Conservation (phyloP, 2,113 vertebrate genomes). For the Symphodus melops region DNA sequence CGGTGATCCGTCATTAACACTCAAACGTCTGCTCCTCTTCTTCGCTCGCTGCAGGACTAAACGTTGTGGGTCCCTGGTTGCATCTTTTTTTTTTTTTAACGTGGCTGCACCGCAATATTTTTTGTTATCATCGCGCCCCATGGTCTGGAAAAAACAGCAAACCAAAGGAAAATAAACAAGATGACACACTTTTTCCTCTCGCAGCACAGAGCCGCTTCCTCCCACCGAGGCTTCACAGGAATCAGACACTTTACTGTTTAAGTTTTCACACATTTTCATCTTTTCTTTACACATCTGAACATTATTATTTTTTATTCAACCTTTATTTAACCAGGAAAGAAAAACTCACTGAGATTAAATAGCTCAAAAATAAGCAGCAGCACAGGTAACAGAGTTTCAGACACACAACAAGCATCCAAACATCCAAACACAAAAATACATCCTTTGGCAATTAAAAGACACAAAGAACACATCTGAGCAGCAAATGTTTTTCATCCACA, state of each 20-base stretch:
- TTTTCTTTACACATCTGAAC: too few species aligned
- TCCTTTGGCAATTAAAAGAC: too few species aligned
- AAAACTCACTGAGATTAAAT: too few species aligned
- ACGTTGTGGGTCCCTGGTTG: constrained; percentile 64
- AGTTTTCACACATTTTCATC: background rate
- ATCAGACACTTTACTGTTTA: constrained; percentile 25
- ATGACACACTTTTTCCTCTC: constrained; percentile 73
- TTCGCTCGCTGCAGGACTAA: constrained; percentile 31
- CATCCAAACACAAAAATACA: too few species aligned
- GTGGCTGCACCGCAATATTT: constrained; percentile 63
- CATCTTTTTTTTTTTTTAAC: background rate
- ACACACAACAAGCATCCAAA: too few species aligned
- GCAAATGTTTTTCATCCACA: too few species aligned
- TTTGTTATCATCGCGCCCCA: constrained; percentile 71
- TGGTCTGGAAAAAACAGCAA: constrained; percentile 72
- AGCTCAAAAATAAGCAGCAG: too few species aligned
- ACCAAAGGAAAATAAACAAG: constrained; percentile 76
- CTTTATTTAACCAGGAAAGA: too few species aligned
- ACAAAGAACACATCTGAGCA: too few species aligned
- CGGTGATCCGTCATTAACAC: constrained; percentile 73
- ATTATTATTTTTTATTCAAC: too few species aligned
- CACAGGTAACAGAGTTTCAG: too few species aligned
- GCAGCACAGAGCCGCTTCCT: constrained; percentile 35
- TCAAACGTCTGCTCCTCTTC: constrained; percentile 57
- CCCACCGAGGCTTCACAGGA: constrained; percentile 18